A percentile compares a stretch with the other conserved stretches of the same genome.
Conservation (phyloP, 2,797 vertebrate species). For the Molossus molossus region DNA sequence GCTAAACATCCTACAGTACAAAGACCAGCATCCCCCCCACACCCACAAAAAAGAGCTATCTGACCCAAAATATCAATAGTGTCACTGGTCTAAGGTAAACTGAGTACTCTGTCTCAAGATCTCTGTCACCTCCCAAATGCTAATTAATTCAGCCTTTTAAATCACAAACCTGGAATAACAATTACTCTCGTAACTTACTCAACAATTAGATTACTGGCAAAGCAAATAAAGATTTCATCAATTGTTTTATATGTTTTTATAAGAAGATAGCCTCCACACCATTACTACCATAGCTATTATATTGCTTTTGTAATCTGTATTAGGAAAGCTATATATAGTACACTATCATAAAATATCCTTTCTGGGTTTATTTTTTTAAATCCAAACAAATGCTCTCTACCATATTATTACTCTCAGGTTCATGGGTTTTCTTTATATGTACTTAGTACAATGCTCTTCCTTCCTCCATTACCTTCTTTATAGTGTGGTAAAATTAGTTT, state of each 20-base stretch:
- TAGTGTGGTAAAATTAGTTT: background rate
- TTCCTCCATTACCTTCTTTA: slow-evolving; percentile 48
- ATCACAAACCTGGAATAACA: slow-evolving; percentile 34
- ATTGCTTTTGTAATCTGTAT: background rate
- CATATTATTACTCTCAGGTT: slow-evolving; percentile 29
- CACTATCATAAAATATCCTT: slow-evolving; percentile 2
- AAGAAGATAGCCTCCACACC: background rate
- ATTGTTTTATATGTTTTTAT: background rate
- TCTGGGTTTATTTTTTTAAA: background rate
- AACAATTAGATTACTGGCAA: slow-evolving; percentile 21
- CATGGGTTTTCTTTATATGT: slow-evolving; percentile 32
- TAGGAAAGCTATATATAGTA: background rate
- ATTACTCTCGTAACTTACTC: slow-evolving; percentile 6
- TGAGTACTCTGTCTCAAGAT: background rate
- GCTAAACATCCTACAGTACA: background rate
- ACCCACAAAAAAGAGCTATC: background rate
- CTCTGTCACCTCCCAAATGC: slow-evolving; percentile 4
- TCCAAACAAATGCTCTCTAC: slow-evolving; percentile 41
- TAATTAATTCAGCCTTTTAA: slow-evolving; percentile 8
- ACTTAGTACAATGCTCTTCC: background rate
- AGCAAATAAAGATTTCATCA: background rate
- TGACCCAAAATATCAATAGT: slow-evolving; percentile 8
- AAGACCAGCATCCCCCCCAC: background rate
- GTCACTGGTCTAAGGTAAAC: background rate
- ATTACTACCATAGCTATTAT: background rate